These are phyloP conservation scores for Drosophila merina DNA, from an alignment of 2,888 invertebrate species.

Conservation along the genomic window DNA sequence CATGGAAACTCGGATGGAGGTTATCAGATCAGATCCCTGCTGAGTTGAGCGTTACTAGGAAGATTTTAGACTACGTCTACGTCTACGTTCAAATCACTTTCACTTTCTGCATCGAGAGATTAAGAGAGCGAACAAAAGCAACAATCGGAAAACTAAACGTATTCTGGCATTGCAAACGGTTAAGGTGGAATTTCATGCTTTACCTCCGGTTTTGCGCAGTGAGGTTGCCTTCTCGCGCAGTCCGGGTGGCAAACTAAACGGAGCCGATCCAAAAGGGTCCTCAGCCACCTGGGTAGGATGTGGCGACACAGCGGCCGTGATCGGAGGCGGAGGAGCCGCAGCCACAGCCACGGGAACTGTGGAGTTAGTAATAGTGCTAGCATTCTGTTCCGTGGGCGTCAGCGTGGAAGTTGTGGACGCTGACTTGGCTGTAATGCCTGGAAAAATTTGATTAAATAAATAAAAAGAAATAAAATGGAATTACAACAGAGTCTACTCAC, in stretches of 20 bases:
- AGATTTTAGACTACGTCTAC: constrained; percentile 75
- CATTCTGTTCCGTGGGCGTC: constrained; percentile 81
- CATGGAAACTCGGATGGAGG: constrained; percentile 13
- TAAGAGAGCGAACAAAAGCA: constrained; percentile 79
- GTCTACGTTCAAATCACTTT: constrained; percentile 75
- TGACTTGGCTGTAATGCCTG: constrained; percentile 83
- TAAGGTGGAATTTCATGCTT: constrained; percentile 82
- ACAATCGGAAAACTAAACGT: constrained; percentile 79
- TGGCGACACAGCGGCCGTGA: constrained; percentile 53
- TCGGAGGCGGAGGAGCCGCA: constrained; percentile 19
- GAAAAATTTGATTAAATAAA: background rate
- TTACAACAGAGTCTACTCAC: constrained; percentile 84
- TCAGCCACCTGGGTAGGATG: constrained; percentile 83
- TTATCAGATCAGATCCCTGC: constrained; percentile 16
- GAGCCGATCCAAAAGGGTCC: constrained; percentile 93
- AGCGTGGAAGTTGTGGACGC: constrained; percentile 83
- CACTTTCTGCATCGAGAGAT: constrained; percentile 75
- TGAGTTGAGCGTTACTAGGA: constrained; percentile 58
- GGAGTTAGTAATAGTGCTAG: constrained; percentile 35
- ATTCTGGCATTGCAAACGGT: constrained; percentile 64
- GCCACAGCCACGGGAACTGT: constrained; percentile 76
- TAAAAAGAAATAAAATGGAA: background rate
- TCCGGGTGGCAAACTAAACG: constrained; percentile 89
- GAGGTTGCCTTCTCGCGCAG: constrained; percentile 84
- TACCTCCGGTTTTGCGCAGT: constrained; percentile 84